Evolutionary conservation across 35 echinoderm and acorn worm species (phyloP), one percentile per base, ranked within the genome.

Genomic region (Lytechinus pictus): DNA sequence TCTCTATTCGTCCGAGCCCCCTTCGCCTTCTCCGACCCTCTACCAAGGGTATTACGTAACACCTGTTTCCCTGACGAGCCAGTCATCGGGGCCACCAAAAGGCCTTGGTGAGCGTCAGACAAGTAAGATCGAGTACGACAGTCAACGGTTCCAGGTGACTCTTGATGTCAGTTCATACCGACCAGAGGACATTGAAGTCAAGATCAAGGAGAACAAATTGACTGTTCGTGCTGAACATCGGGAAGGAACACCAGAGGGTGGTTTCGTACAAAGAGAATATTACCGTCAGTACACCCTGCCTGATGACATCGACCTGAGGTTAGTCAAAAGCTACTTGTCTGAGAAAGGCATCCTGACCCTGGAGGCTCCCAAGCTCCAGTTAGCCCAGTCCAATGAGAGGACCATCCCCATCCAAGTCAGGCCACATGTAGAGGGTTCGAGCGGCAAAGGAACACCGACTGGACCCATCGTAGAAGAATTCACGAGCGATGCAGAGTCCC

Each of bases 131-230:
- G 97, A 99, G 86, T 97, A 97, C 72, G 96, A 97, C 93, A 95
- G 95, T 51, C 95, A 98, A 52, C 94, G 96, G n/a, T 99, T 99
- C 92, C 96, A 92, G 57, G 97, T 97, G 14, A 98, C 96, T 87
- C 96, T 99, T 11, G 98, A 99, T 89, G 97, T 99, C 1, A 97
- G 97, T 57, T 95, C 97, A 57, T 99, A 98, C 86, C 94, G 95
- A 55, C 98, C 98, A 51, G 97, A 99, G 87, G 98, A 99, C 91
- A 96, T 99, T 9, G 96, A 98, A 92, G 97, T 99, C 4, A 99
- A 97, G 66, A 95, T 99, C 5, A 97, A 98, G 58, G 97, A 99
- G 21, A 98, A 98, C 61, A 98, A 97, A 91, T 58, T 99, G 54
- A 97, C 97, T 29, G 97, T 98, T 54, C 91, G 92, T 53, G 98